These are phyloP conservation scores for Cisticola juncidis DNA, from an alignment of 2,113 vertebrate genomes.

Conservation along the genomic window DNA sequence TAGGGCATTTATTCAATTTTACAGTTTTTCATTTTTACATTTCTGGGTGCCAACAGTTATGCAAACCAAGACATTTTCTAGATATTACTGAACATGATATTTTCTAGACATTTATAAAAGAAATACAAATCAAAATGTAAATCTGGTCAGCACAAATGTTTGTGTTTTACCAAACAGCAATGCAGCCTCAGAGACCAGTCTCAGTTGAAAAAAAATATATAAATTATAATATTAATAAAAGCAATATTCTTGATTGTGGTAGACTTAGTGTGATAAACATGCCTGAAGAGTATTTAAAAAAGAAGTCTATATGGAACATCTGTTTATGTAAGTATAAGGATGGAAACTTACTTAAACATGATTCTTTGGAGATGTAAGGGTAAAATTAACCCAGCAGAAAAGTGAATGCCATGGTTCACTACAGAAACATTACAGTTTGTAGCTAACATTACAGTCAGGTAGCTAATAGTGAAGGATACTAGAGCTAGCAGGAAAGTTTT, in stretches of 20 bases:
- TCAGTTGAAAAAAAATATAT: neutral
- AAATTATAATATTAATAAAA: neutral
- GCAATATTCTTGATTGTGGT: neutral
- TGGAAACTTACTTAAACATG: neutral
- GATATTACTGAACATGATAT: neutral
- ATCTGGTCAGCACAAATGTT: neutral
- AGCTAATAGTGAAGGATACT: neutral
- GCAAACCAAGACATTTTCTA: neutral
- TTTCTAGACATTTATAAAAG: neutral
- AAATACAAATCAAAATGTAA: neutral
- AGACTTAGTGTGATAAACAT: neutral
- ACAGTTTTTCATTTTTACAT: neutral
- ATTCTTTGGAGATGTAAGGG: neutral
- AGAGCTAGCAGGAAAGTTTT: neutral
- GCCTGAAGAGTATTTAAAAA: neutral
- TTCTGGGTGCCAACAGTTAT: neutral
- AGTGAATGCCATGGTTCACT: neutral
- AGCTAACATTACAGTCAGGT: too few relatives aligned
- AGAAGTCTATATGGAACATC: neutral
- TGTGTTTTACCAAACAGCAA: neutral
- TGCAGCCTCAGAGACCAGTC: neutral
- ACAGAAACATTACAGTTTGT: neutral
- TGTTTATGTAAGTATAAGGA: neutral
- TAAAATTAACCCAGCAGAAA: neutral
- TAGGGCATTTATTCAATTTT: neutral